Conservation (phyloP, 1,140 invertebrate species). For the Argopecten irradians region DNA sequence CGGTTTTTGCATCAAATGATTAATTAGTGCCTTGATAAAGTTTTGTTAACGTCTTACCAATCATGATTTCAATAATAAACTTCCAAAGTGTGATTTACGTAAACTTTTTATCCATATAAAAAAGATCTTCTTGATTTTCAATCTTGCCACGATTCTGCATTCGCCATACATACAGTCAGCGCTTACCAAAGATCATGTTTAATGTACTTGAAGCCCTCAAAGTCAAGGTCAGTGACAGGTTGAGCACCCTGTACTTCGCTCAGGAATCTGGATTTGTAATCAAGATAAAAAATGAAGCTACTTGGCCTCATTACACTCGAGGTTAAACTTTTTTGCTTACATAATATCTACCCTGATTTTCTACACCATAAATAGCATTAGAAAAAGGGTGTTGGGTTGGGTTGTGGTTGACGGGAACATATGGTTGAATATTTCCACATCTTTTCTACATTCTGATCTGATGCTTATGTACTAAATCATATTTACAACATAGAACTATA, state of each 20-base stretch:
- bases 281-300: not conserved
- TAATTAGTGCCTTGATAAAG: not conserved
- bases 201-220: not conserved
- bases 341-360: not conserved
- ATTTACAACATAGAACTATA: not conserved
- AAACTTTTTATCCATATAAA: too few species aligned
- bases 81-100: too few species aligned
- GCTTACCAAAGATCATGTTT: not conserved
- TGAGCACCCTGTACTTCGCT: not conserved
- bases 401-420: not conserved
- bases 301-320: not conserved
- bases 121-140: not conserved
- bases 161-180: not conserved
- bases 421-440: not conserved
- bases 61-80: too few species aligned
- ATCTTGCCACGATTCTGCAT: not conserved
- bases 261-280: not conserved
- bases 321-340: not conserved
- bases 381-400: not conserved
- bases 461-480: constrained; percentile 8
- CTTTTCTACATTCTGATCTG: not conserved
- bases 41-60: too few species aligned
- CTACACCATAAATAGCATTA: not conserved
- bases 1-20: not conserved
- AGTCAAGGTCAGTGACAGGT: not conserved